phyloP scores from a whole-genome alignment of 2,113 vertebrate genomes.

The Carettochelys insculpta region DNA sequence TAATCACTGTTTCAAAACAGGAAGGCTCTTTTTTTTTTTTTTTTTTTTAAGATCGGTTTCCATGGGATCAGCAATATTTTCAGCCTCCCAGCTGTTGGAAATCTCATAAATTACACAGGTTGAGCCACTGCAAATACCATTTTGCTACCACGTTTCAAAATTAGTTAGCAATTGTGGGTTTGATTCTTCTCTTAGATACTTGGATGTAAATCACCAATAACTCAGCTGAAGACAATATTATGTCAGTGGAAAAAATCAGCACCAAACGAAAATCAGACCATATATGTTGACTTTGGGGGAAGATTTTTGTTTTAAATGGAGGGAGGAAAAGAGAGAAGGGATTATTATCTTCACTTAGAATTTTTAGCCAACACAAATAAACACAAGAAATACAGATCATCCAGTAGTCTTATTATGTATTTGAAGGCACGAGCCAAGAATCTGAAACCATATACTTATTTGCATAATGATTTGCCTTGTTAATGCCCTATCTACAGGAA shows the following conservation, averaged over 20 bases:
- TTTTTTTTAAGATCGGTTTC: slow-evolving; percentile 22
- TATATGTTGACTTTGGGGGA: not conserved
- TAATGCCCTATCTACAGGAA: not conserved
- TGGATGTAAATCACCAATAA: not conserved
- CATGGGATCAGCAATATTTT: slow-evolving; percentile 56
- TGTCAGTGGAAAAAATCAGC: not conserved
- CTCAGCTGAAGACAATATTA: not conserved
- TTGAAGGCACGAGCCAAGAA: not conserved
- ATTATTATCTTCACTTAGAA: not conserved
- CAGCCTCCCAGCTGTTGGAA: slow-evolving; percentile 46
- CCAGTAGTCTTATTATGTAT: not conserved
- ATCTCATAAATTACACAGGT: slow-evolving; percentile 35
- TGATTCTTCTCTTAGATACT: not conserved
- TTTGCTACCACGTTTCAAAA: slow-evolving; percentile 6
- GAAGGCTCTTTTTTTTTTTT: not conserved
- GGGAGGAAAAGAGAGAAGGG: not conserved
- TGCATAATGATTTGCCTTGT: not conserved
- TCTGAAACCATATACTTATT: not conserved
- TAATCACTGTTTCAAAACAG: slow-evolving; percentile 44
- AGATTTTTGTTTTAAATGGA: not conserved
- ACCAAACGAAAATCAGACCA: not conserved
- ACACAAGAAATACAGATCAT: not conserved
- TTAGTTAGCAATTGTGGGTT: not conserved
- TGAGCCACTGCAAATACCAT: slow-evolving; percentile 15
- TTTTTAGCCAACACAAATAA: not conserved